phyloP scores from a whole-genome alignment of 2,888 invertebrate genomes.

The Caenorhabditis wallacei region DNA sequence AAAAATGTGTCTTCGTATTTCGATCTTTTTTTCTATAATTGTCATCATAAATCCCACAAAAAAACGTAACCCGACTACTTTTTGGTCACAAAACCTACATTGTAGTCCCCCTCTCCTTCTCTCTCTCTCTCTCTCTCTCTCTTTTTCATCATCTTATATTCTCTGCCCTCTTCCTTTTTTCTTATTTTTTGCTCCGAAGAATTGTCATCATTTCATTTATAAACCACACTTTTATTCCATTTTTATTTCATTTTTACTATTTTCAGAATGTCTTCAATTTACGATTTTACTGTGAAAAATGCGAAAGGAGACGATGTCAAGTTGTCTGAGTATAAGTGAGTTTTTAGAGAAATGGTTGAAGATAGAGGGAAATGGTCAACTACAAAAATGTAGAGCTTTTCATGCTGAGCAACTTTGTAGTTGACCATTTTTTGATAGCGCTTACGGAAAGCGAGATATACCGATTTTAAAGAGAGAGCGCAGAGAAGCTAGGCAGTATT shows the following conservation, averaged over 20 bases:
- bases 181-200: too few relatives aligned
- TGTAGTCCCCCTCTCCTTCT: slow-evolving; percentile 5
- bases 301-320: slow-evolving; percentile 91
- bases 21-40: too few relatives aligned
- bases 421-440: too few relatives aligned
- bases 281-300: slow-evolving; percentile 85
- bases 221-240: slow-evolving; percentile 25
- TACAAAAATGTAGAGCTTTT: too few relatives aligned
- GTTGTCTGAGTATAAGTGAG: slow-evolving; percentile 88
- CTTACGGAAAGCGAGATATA: too few relatives aligned
- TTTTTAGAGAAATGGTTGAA: slow-evolving; percentile 16
- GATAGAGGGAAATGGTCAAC: neutral
- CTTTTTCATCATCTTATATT: slow-evolving; percentile 4
- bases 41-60: too few relatives aligned
- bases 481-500: too few relatives aligned
- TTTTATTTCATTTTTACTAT: slow-evolving; percentile 7
- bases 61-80: slow-evolving; percentile 3
- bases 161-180: slow-evolving; percentile 14
- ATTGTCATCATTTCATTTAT: slow-evolving; percentile 48
- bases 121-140: slow-evolving; percentile 6
- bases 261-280: slow-evolving; percentile 63
- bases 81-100: slow-evolving; percentile 20
- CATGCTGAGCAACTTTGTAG: too few relatives aligned
- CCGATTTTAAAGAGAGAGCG: too few relatives aligned
- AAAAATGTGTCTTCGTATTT: too few relatives aligned